A percentile compares a stretch with the other conserved stretches of the same genome.
These are phyloP conservation scores for Cataglyphis rosenhaueri DNA, from an alignment of 2,888 invertebrate genomes.

Conservation along the genomic window DNA sequence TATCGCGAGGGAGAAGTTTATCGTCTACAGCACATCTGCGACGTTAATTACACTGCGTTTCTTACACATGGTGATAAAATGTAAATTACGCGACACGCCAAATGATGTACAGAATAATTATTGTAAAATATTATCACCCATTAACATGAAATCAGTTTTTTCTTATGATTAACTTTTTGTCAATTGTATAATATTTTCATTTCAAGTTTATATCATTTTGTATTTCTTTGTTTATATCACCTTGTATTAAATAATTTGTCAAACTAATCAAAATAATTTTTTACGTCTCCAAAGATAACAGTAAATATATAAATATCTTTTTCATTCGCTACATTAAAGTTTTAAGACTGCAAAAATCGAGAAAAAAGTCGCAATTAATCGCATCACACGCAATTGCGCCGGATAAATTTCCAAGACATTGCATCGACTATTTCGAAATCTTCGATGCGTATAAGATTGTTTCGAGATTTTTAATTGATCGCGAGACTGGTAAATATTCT, in stretches of 20 bases:
- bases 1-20: slow-evolving; percentile 43
- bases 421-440: slow-evolving; percentile 8
- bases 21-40: slow-evolving; percentile 36
- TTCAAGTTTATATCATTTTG: neutral
- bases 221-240: no score
- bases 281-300: neutral
- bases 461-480: slow-evolving; percentile 46
- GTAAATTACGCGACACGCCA: neutral
- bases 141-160: neutral
- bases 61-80: slow-evolving; percentile 32
- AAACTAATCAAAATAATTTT: neutral
- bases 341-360: slow-evolving; percentile 23
- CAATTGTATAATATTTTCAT: neutral
- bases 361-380: slow-evolving; percentile 19
- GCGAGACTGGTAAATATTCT: slow-evolving; percentile 9
- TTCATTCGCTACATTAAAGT: slow-evolving; percentile 1
- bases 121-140: neutral
- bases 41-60: slow-evolving; percentile 46
- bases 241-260: neutral
- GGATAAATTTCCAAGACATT: slow-evolving; percentile 29
- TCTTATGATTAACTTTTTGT: neutral
- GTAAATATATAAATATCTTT: neutral
- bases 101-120: slow-evolving; percentile 4
- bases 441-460: slow-evolving; percentile 13
- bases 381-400: slow-evolving; percentile 32